phyloP scores from a whole-genome alignment of 2,888 invertebrate genomes.

The Polylopha cassiicola region DNA sequence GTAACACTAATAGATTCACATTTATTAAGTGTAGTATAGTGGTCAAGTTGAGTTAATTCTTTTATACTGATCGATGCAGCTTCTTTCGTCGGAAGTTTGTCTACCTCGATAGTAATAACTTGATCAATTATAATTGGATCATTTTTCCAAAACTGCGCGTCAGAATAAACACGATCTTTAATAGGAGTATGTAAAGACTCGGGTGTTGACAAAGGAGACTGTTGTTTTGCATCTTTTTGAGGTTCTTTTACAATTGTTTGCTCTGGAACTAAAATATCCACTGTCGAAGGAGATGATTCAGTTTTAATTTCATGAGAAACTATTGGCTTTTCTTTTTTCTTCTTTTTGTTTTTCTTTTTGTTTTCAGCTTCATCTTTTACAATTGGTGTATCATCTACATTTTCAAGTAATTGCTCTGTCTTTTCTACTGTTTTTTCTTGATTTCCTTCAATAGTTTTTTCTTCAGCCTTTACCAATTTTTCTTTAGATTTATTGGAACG shows the following conservation, averaged over 20 bases:
- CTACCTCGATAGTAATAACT: slow-evolving; percentile 44
- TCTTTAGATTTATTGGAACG: slow-evolving; percentile 46
- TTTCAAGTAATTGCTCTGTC: slow-evolving; percentile 24
- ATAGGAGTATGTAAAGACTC: slow-evolving; percentile 62
- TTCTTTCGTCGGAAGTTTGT: slow-evolving; percentile 22
- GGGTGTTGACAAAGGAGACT: slow-evolving; percentile 49
- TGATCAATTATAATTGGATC: slow-evolving; percentile 49
- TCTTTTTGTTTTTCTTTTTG: slow-evolving; percentile 56
- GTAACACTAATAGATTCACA: too few relatives aligned
- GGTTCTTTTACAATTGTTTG: slow-evolving; percentile 4
- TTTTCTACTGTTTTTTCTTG: slow-evolving; percentile 16
- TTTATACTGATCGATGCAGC: slow-evolving; percentile 16
- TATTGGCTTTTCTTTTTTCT: slow-evolving; percentile 46
- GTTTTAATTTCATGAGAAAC: slow-evolving; percentile 32
- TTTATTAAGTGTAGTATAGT: too few relatives aligned
- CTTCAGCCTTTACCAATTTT: slow-evolving; percentile 27
- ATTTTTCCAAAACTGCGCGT: slow-evolving; percentile 68
- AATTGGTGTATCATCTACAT: slow-evolving; percentile 3
- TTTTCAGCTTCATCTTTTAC: slow-evolving; percentile 29
- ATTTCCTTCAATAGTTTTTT: slow-evolving; percentile 25
- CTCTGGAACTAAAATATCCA: slow-evolving; percentile 8
- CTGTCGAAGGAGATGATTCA: slow-evolving; percentile 26
- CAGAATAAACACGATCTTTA: slow-evolving; percentile 63
- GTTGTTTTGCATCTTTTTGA: slow-evolving; percentile 33
- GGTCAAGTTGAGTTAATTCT: slow-evolving; percentile 20